These are phyloP conservation scores for Lepus timidus DNA, from an alignment of 2,113 vertebrate species.

Conservation along the genomic window DNA sequence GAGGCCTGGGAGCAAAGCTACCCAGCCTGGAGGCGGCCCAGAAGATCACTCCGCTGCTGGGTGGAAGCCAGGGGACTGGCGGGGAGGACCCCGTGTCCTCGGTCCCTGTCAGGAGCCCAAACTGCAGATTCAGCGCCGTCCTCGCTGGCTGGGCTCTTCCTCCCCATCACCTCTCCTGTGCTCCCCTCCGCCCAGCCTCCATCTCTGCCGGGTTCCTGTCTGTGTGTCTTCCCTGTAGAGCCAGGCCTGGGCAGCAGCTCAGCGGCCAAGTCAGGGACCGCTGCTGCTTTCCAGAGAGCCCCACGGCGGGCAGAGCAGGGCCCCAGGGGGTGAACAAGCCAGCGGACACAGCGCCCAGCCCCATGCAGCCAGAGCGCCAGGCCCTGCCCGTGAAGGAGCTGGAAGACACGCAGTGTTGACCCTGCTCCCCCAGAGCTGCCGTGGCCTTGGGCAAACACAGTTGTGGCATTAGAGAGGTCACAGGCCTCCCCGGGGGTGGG, in stretches of 20 bases:
- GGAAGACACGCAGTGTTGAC: accelerated
- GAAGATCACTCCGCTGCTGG: background rate
- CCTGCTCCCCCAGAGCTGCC: background rate
- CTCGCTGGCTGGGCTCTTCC: accelerated
- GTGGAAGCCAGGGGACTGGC: background rate
- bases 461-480: background rate
- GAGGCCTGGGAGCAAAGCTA: background rate
- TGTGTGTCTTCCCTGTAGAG: background rate
- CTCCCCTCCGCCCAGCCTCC: background rate
- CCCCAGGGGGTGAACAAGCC: background rate
- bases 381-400: background rate
- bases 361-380: background rate
- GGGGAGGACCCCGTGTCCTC: background rate
- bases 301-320: background rate
- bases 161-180: accelerated
- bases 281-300: background rate
- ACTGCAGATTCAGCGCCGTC: background rate
- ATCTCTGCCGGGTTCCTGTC: accelerated
- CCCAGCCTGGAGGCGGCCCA: background rate
- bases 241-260: background rate
- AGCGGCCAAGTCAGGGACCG: background rate
- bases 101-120: background rate
- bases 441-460: background rate
- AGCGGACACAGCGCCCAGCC: background rate
- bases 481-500: too few species aligned